Evolutionary conservation across 2,888 invertebrate genomes (phyloP).

Genomic region (Cantharis lateralis): DNA sequence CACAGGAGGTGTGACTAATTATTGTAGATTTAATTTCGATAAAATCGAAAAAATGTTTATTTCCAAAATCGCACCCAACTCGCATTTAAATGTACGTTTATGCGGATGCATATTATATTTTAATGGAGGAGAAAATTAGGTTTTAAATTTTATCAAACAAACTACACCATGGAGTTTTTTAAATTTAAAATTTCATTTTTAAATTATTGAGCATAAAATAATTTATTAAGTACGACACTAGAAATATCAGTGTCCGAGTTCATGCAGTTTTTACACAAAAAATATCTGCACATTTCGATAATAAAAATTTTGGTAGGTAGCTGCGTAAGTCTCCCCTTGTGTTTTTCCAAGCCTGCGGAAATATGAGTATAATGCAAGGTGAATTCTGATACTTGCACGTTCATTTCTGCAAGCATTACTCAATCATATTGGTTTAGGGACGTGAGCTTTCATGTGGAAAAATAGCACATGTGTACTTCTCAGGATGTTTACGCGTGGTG

Average conservation of each 20-base stretch:
- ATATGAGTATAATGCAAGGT: not conserved
- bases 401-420: not conserved
- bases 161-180: no score
- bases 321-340: not conserved
- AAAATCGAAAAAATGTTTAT: not conserved
- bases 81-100: no score
- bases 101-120: no score
- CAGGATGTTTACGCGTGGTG: not conserved
- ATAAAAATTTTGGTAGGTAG: not conserved
- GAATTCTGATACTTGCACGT: not conserved
- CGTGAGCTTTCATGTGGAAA: not conserved
- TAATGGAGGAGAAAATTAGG: no score
- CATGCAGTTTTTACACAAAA: not conserved
- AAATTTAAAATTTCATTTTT: no score
- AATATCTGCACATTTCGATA: not conserved
- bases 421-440: not conserved
- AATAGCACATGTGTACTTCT: not conserved
- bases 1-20: not conserved
- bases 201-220: no score
- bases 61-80: not conserved
- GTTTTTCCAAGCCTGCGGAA: not conserved
- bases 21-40: not conserved
- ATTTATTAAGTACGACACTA: no score
- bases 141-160: no score
- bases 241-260: not conserved